Base-by-base conservation (phyloP, 2,113 vertebrate genomes). In the Diphyllodes magnificus region DNA sequence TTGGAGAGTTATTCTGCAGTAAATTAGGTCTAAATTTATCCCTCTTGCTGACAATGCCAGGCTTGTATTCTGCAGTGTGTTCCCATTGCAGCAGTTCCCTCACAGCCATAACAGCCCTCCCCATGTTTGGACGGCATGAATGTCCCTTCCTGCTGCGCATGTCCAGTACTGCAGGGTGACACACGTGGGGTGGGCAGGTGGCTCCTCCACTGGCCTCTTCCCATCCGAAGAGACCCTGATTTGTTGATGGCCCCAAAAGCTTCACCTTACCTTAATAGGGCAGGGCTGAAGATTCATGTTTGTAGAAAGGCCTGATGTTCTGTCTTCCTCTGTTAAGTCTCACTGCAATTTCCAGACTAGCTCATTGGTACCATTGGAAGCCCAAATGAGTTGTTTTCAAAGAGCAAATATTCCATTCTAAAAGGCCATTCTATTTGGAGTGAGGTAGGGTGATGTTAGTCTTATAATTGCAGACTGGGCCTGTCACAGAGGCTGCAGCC, bases 21-120 rank as follows among this genome's bases (percentile, higher is more conserved):
- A 93, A 95, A 95, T 97, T 90, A 93, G 86, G 65, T 88, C 93
- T 96, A 95, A 94, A 90, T 90, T 90, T 95, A 96, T 93, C 82
- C 51, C 31, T 88, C 64, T 88, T 83, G 69, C 85, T 94, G 85
- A 90, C 91, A 82, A 39, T 92, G 69, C 83, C 47, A 82, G 53
- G 49, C 73, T 79, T 76, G 37, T 65, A 31, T 86, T 95, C 82
- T 42, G 68, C 63, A 90, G 71, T 40, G 63, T 86, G 60, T 88
- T 96, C 82, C 60, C 82, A 45, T 2, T 83, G 80, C 76, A 90
- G 69, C 68, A 80, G 70, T 65, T 70, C 45, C 47, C 49, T 88
- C 11, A 0, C 39, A 94, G 79, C 44, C 2, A 1, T 23, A 82
- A 49, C 31, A 92, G 59, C 50, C 45, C 51, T 73, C 28, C 45